These are phyloP conservation scores for Electrophaes corylata DNA, from an alignment of 2,888 invertebrate genomes.

Conservation along the genomic window DNA sequence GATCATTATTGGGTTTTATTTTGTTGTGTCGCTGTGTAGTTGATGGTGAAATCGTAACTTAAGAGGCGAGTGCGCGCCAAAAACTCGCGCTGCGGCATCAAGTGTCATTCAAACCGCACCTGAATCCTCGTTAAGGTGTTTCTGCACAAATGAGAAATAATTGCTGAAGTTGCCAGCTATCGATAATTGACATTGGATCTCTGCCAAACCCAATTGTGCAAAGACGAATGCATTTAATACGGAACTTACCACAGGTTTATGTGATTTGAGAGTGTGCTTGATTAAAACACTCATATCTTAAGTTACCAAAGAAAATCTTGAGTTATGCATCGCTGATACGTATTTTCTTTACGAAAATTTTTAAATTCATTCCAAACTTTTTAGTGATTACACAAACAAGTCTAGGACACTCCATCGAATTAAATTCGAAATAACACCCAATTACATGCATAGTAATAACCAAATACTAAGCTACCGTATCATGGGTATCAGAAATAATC, in stretches of 20 bases:
- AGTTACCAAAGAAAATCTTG: no score
- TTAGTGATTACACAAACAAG: no score
- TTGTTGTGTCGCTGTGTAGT: background rate
- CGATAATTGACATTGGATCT: conserved; percentile 78
- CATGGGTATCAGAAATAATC: no score
- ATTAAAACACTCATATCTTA: background rate
- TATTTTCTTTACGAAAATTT: no score
- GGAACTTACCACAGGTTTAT: conserved; percentile 25
- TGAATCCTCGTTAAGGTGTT: conserved; percentile 72
- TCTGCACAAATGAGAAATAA: conserved; percentile 73
- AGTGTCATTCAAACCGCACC: conserved; percentile 67
- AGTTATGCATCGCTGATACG: no score
- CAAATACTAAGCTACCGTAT: no score
- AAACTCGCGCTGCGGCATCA: conserved; percentile 60
- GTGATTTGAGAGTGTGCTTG: conserved; percentile 11
- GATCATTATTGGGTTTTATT: no score
- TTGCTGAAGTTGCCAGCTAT: conserved; percentile 68
- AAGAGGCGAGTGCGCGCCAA: conserved; percentile 61
- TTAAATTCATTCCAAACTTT: no score
- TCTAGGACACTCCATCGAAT: no score
- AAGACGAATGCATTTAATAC: conserved; percentile 40
- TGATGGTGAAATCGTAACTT: background rate
- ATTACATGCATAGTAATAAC: no score
- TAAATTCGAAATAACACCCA: no score
- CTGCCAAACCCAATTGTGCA: conserved; percentile 66